These are phyloP conservation scores for Lasioglossum zephyrum DNA, from an alignment of 2,888 invertebrate genomes.

Conservation along the genomic window DNA sequence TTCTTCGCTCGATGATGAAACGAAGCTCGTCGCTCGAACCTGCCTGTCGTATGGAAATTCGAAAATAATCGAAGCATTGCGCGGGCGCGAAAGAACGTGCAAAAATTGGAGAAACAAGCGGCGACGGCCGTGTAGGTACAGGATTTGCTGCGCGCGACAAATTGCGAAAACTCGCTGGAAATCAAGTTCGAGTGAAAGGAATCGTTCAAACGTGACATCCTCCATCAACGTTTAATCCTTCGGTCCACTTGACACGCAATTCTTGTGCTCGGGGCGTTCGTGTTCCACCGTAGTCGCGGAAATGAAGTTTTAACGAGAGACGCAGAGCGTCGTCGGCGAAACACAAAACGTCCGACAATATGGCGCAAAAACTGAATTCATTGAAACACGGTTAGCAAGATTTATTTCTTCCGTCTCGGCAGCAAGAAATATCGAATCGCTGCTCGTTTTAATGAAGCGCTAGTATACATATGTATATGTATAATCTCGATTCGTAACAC, in stretches of 20 bases:
- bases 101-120: slow-evolving; percentile 20
- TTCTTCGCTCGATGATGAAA: slow-evolving; percentile 17
- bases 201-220: slow-evolving; percentile 33
- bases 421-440: not conserved
- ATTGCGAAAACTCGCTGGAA: slow-evolving; percentile 23
- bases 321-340: not conserved
- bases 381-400: slow-evolving; percentile 15
- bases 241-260: slow-evolving; percentile 43
- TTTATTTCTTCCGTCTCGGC: slow-evolving; percentile 10
- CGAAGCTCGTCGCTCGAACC: not conserved
- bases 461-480: no score
- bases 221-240: slow-evolving; percentile 44
- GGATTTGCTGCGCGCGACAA: not conserved
- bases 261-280: slow-evolving; percentile 15
- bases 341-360: slow-evolving; percentile 13
- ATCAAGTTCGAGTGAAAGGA: slow-evolving; percentile 15
- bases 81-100: slow-evolving; percentile 10
- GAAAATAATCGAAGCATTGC: slow-evolving; percentile 30
- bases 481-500: not conserved
- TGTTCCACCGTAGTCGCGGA: slow-evolving; percentile 1
- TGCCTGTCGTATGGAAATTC: not conserved
- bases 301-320: slow-evolving; percentile 36
- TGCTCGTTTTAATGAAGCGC: not conserved
- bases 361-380: slow-evolving; percentile 25
- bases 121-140: not conserved